Evolutionary conservation across 2,113 vertebrate genomes (phyloP).

Genomic region (Potamarius usumacintae): DNA sequence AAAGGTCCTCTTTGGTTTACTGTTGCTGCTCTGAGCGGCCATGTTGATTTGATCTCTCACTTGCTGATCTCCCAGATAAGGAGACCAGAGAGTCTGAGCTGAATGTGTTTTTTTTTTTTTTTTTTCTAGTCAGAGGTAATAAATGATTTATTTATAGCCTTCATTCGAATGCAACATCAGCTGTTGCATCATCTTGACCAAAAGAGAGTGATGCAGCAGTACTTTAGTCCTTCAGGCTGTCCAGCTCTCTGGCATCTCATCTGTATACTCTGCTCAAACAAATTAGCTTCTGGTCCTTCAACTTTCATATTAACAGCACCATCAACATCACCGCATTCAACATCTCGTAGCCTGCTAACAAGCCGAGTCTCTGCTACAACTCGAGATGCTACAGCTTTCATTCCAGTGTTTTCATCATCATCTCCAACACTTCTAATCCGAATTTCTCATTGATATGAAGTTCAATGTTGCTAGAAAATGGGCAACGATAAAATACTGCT

Average conservation of each 20-base stretch:
- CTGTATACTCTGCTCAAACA: neutral
- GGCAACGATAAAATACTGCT: neutral
- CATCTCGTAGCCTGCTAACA: neutral
- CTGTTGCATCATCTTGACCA: neutral
- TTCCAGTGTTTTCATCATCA: neutral
- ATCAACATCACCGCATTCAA: neutral
- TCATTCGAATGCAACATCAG: neutral
- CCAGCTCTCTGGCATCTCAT: neutral
- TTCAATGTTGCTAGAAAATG: neutral
- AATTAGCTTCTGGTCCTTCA: neutral
- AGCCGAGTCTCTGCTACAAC: neutral
- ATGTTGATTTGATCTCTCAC: neutral
- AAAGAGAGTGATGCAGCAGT: neutral
- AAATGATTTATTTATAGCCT: neutral
- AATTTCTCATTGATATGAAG: neutral
- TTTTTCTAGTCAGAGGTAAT: neutral
- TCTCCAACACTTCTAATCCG: neutral
- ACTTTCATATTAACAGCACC: neutral
- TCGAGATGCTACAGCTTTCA: neutral
- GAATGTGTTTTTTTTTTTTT: neutral
- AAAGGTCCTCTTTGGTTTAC: neutral
- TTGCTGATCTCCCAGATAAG: neutral
- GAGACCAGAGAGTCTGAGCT: neutral
- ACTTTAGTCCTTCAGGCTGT: neutral
- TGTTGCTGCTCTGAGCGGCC: neutral